phyloP scores from a whole-genome alignment of 1,140 invertebrate genomes.

The Ectropis grisescens region DNA sequence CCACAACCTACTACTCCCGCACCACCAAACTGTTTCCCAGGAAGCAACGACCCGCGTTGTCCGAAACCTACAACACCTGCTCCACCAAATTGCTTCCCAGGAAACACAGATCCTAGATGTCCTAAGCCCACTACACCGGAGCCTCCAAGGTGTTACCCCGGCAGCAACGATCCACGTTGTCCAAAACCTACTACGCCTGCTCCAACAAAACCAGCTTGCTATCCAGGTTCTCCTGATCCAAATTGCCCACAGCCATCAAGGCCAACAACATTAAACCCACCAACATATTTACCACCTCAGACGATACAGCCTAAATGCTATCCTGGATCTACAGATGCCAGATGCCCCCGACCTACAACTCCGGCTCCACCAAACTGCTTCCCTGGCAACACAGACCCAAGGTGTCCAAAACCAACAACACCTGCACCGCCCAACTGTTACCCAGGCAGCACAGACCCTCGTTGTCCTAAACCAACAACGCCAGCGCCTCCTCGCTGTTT shows the following conservation, averaged over 20 bases:
- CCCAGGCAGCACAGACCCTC: slow-evolving; percentile 52
- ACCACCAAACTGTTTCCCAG: slow-evolving; percentile 5
- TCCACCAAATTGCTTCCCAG: slow-evolving; percentile 3
- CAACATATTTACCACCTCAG: neutral
- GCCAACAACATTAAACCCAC: slow-evolving; percentile 2
- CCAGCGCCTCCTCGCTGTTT: slow-evolving; percentile 21
- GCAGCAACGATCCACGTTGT: slow-evolving; percentile 51
- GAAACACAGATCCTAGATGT: slow-evolving; percentile 14
- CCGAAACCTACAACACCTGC: slow-evolving; percentile 5
- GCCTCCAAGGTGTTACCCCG: slow-evolving; percentile 17
- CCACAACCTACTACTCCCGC: slow-evolving; percentile 16
- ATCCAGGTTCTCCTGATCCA: slow-evolving; percentile 24
- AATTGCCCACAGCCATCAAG: slow-evolving; percentile 23
- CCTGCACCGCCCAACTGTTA: slow-evolving; percentile 34
- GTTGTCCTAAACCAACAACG: slow-evolving; percentile 38
- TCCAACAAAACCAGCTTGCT: slow-evolving; percentile 14
- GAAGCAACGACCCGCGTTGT: slow-evolving; percentile 3
- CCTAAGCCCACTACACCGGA: neutral
- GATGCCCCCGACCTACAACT: slow-evolving; percentile 35
- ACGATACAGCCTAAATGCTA: slow-evolving; percentile 1
- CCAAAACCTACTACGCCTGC: slow-evolving; percentile 20
- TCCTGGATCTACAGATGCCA: slow-evolving; percentile 22
- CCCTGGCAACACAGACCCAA: slow-evolving; percentile 57
- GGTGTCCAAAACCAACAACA: slow-evolving; percentile 42
- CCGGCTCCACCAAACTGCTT: slow-evolving; percentile 34